These are phyloP conservation scores for Cabera pusaria DNA, from an alignment of 2,888 invertebrate species.

Conservation along the genomic window DNA sequence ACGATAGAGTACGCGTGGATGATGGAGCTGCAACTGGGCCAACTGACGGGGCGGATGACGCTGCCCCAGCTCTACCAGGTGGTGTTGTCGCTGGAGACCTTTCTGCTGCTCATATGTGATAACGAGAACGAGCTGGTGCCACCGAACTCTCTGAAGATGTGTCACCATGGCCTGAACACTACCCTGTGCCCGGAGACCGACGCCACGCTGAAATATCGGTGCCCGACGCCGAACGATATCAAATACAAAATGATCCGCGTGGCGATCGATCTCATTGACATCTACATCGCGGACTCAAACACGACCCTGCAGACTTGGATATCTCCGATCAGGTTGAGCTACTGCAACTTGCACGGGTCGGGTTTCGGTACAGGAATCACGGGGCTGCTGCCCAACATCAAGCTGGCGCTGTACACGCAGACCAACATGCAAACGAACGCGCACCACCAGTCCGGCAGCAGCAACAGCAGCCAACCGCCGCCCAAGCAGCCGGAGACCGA, in stretches of 20 bases:
- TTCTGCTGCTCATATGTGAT: slow-evolving; percentile 92
- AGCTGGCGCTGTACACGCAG: slow-evolving; percentile 85
- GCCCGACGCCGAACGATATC: slow-evolving; percentile 91
- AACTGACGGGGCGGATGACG: slow-evolving; percentile 95
- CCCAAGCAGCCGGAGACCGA: slow-evolving; percentile 77
- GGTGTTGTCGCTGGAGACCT: slow-evolving; percentile 93
- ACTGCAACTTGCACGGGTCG: slow-evolving; percentile 97
- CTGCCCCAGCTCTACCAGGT: slow-evolving; percentile 95
- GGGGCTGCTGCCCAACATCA: slow-evolving; percentile 90
- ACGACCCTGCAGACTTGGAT: slow-evolving; percentile 95
- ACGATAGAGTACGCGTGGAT: slow-evolving; percentile 99
- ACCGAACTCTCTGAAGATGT: slow-evolving; percentile 90
- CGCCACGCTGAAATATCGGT: slow-evolving; percentile 87
- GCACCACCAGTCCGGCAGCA: slow-evolving; percentile 81
- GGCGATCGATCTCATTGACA: slow-evolving; percentile 93
- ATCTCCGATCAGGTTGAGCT: slow-evolving; percentile 93
- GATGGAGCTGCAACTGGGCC: slow-evolving; percentile 96
- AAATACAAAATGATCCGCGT: slow-evolving; percentile 97
- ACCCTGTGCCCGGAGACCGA: slow-evolving; percentile 88
- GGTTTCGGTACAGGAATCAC: slow-evolving; percentile 95
- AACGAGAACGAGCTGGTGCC: slow-evolving; percentile 95
- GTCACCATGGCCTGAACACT: slow-evolving; percentile 90
- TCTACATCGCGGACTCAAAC: slow-evolving; percentile 95
- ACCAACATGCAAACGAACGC: slow-evolving; percentile 82
- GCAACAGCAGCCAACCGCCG: slow-evolving; percentile 64